Evolutionary conservation across 2,888 invertebrate genomes (phyloP).

Genomic region (Merodon equestris): DNA sequence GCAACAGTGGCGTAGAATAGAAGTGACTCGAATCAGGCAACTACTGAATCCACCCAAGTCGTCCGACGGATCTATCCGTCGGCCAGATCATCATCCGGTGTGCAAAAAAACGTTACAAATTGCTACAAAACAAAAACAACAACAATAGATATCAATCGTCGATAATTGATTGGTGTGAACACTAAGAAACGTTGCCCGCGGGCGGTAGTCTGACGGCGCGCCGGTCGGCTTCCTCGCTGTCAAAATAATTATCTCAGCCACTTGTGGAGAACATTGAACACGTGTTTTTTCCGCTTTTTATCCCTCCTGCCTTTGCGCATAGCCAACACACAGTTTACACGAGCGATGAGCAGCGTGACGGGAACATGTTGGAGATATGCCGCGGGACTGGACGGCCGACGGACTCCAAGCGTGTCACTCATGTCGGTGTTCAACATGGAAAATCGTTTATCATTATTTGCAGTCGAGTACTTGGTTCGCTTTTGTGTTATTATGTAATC

Average conservation of each 20-base stretch:
- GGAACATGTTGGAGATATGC: not conserved
- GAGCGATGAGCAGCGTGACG: slow-evolving; percentile 31
- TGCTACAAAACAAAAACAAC: slow-evolving; percentile 6
- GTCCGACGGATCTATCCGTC: too few species aligned
- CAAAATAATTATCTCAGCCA: slow-evolving; percentile 66
- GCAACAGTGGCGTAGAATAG: not conserved
- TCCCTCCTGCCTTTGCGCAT: slow-evolving; percentile 15
- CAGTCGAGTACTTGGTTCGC: not conserved
- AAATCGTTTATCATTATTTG: slow-evolving; percentile 45
- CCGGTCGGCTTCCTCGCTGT: slow-evolving; percentile 36
- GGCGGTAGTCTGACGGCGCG: slow-evolving; percentile 5
- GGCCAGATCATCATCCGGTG: slow-evolving; percentile 10
- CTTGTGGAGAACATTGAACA: slow-evolving; percentile 53
- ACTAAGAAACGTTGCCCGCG: too few species aligned
- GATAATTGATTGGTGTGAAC: slow-evolving; percentile 50
- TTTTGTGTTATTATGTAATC: not conserved
- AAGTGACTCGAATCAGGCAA: slow-evolving; percentile 15
- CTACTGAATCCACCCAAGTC: too few species aligned
- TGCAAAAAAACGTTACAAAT: slow-evolving; percentile 8
- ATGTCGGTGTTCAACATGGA: slow-evolving; percentile 25
- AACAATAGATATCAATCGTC: slow-evolving; percentile 39
- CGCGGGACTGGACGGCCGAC: slow-evolving; percentile 9
- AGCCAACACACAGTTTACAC: slow-evolving; percentile 40
- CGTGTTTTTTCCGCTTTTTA: slow-evolving; percentile 40
- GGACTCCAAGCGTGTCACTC: slow-evolving; percentile 31